These are phyloP conservation scores for Eupeodes corollae DNA, from an alignment of 1,140 invertebrate genomes.

Conservation along the genomic window DNA sequence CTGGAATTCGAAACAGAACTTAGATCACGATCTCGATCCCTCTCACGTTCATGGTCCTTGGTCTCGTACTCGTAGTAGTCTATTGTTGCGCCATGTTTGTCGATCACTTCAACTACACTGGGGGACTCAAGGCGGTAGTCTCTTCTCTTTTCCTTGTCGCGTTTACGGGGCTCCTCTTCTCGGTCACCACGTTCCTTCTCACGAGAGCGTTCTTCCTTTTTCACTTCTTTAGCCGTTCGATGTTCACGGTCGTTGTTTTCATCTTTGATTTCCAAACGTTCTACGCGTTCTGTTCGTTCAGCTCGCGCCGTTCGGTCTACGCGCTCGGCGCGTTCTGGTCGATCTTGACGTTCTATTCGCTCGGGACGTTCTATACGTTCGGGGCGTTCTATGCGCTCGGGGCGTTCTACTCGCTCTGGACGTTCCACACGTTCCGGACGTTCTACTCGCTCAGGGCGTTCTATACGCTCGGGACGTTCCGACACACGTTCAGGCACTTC, in stretches of 20 bases:
- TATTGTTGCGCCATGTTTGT: background rate
- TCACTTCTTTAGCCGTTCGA: constrained; percentile 9
- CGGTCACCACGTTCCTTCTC: constrained; percentile 10
- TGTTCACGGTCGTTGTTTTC: constrained; percentile 4
- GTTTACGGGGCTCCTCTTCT: constrained; percentile 6
- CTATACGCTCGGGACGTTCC: too few relatives aligned
- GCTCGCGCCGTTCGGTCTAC: too few relatives aligned
- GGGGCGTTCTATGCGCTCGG: too few relatives aligned
- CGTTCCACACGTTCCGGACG: too few relatives aligned
- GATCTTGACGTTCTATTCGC: too few relatives aligned
- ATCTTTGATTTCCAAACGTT: background rate
- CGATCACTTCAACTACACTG: background rate
- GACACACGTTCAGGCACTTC: too few relatives aligned
- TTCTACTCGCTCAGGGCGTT: too few relatives aligned
- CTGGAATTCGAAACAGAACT: constrained; percentile 37
- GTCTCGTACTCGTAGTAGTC: constrained; percentile 16
- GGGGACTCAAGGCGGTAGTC: constrained; percentile 7
- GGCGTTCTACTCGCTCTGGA: too few relatives aligned
- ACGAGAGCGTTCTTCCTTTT: constrained; percentile 11
- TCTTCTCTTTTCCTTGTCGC: constrained; percentile 9
- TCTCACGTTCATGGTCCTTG: constrained; percentile 27
- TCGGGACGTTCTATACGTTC: too few relatives aligned
- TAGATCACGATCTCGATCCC: constrained; percentile 28
- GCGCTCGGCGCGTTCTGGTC: too few relatives aligned
- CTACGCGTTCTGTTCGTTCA: too few relatives aligned